phyloP scores from a whole-genome alignment of 2,113 vertebrate genomes.

The Scomber scombrus region DNA sequence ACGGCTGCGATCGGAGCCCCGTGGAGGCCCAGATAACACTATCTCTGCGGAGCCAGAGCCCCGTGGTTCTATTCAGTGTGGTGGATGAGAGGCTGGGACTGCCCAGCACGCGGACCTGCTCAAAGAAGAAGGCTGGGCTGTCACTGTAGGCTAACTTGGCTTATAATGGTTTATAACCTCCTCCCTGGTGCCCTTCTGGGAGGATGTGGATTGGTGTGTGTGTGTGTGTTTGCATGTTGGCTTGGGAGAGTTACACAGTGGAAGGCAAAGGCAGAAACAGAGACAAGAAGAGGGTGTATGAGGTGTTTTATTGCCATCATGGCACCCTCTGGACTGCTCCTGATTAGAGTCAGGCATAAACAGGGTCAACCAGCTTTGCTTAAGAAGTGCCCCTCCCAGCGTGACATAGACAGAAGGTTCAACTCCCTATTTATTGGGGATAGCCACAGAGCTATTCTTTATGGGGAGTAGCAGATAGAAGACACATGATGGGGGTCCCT shows the following conservation, averaged over 20 bases:
- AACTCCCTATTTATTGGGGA: slow-evolving; percentile 63
- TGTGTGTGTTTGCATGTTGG: slow-evolving; percentile 34
- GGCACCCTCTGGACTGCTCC: slow-evolving; percentile 73
- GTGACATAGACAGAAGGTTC: slow-evolving; percentile 62
- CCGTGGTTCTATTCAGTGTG: slow-evolving; percentile 76
- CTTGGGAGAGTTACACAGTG: slow-evolving; percentile 11
- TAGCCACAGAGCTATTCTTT: slow-evolving; percentile 58
- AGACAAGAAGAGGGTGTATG: slow-evolving; percentile 59
- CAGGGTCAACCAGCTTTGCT: slow-evolving; percentile 66
- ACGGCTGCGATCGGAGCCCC: slow-evolving; percentile 63
- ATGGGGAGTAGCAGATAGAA: slow-evolving; percentile 56
- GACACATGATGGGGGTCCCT: slow-evolving; percentile 65
- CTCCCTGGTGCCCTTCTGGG: slow-evolving; percentile 53
- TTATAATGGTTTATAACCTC: slow-evolving; percentile 78
- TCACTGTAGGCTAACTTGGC: slow-evolving; percentile 64
- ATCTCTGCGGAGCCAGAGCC: slow-evolving; percentile 82
- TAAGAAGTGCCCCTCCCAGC: slow-evolving; percentile 61
- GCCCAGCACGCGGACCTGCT: slow-evolving; percentile 80
- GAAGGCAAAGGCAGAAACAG: slow-evolving; percentile 32
- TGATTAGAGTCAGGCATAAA: slow-evolving; percentile 79
- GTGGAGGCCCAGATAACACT: slow-evolving; percentile 80
- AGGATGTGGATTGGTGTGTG: slow-evolving; percentile 31
- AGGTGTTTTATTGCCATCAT: slow-evolving; percentile 76
- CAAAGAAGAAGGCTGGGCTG: slow-evolving; percentile 69
- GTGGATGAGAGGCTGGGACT: slow-evolving; percentile 66